A percentile compares a stretch with the other conserved stretches of the same genome.
phyloP scores from a whole-genome alignment of 2,888 invertebrate genomes.

The Dynastes tityus region DNA sequence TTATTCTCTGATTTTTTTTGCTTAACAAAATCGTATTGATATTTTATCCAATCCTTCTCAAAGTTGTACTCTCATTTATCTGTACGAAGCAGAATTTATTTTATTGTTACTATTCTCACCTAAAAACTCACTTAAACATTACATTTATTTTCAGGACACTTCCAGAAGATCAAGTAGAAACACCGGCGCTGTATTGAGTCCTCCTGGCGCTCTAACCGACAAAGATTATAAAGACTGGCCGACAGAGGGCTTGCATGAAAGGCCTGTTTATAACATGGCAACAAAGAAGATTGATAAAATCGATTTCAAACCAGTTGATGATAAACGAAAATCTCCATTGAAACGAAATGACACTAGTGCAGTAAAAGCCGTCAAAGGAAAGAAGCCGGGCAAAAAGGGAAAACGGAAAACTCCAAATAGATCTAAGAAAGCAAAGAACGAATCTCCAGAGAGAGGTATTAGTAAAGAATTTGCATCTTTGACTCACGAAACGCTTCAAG shows the following conservation, averaged over 20 bases:
- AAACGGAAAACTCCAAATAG: constrained; percentile 53
- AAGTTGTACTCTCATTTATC: no score
- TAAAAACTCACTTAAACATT: no score
- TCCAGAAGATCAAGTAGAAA: constrained; percentile 55
- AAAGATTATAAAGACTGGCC: constrained; percentile 62
- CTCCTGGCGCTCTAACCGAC: constrained; percentile 55
- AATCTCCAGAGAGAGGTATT: constrained; percentile 55
- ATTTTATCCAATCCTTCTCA: no score
- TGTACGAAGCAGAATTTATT: no score
- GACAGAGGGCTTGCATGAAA: constrained; percentile 64
- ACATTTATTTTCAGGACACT: constrained; percentile 8
- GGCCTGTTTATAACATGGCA: constrained; percentile 64
- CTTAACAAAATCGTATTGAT: no score
- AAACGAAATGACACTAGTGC: background rate
- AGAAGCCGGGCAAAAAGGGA: constrained; percentile 47
- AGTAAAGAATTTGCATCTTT: constrained; percentile 58
- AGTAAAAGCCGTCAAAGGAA: background rate
- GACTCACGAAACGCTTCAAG: constrained; percentile 60
- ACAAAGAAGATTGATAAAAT: constrained; percentile 64
- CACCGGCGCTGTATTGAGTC: constrained; percentile 57
- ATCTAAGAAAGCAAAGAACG: constrained; percentile 54
- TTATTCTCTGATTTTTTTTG: no score
- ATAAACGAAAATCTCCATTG: constrained; percentile 50
- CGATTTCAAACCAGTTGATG: constrained; percentile 54
- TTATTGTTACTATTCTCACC: no score